Conservation (phyloP, 1,140 invertebrate species). For the Pachyrhynchus sulphureomaculatus region DNA sequence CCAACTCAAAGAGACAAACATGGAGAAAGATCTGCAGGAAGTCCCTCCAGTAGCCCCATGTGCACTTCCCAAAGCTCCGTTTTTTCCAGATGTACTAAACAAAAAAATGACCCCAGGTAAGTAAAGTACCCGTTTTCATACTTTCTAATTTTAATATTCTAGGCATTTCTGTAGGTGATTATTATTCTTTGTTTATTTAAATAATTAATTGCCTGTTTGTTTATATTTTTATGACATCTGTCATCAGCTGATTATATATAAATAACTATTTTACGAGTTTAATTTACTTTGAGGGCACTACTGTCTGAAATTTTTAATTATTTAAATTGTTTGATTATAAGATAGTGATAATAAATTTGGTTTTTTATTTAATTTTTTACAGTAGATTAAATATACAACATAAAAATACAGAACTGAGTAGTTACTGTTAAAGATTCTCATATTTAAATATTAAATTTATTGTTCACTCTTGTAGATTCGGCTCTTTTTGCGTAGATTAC, state of each 20-base stretch:
- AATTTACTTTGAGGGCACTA: too few relatives aligned
- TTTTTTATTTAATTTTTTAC: too few relatives aligned
- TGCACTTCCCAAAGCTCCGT: slow-evolving; percentile 55
- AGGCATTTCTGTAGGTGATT: background rate
- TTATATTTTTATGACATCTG: slow-evolving; percentile 41
- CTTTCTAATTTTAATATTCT: background rate
- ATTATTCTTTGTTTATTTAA: background rate
- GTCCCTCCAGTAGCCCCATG: slow-evolving; percentile 59
- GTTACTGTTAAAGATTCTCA: too few relatives aligned
- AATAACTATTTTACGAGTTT: too few relatives aligned
- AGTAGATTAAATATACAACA: too few relatives aligned
- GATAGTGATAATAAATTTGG: too few relatives aligned
- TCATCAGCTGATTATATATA: slow-evolving; percentile 50
- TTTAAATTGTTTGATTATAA: too few relatives aligned
- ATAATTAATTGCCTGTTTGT: slow-evolving; percentile 9
- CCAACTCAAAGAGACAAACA: slow-evolving; percentile 51
- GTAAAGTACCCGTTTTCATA: slow-evolving; percentile 20
- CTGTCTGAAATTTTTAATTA: too few relatives aligned
- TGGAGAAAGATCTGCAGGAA: slow-evolving; percentile 21
- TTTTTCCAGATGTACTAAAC: slow-evolving; percentile 48
- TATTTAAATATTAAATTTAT: too few relatives aligned
- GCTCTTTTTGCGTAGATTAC: too few relatives aligned
- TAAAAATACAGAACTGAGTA: too few relatives aligned
- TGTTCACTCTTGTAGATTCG: too few relatives aligned
- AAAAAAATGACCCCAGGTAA: slow-evolving; percentile 84